phyloP scores from a whole-genome alignment of 35 echinoderm and acorn worm species.

The Nesometra sesokonis region DNA sequence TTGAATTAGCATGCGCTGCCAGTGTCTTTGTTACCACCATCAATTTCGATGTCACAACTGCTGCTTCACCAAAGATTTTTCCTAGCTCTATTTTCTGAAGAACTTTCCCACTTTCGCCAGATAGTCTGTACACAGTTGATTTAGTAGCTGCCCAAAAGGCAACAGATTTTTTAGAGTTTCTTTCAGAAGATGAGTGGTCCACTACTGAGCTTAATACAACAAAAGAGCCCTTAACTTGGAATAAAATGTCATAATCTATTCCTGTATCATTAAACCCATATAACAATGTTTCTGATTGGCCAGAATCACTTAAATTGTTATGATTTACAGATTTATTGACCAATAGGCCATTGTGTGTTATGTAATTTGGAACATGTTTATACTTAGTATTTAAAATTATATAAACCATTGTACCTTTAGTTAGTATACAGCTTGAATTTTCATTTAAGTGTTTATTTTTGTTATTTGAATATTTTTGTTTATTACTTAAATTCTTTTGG shows the following conservation, averaged over 20 bases:
- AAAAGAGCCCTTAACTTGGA: background rate
- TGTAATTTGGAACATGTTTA: background rate
- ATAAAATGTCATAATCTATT: background rate
- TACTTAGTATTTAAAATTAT: background rate
- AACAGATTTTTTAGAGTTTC: background rate
- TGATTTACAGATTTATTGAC: background rate
- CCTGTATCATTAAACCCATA: background rate
- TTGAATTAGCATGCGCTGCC: background rate
- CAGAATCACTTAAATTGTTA: background rate
- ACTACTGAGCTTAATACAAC: background rate
- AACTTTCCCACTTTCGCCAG: background rate
- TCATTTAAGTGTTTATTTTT: background rate
- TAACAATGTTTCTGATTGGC: background rate
- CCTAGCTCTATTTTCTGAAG: background rate
- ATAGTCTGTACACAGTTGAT: background rate
- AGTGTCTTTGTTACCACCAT: background rate
- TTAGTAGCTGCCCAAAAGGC: background rate
- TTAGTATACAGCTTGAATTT: background rate
- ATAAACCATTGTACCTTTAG: background rate
- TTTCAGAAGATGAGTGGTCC: background rate
- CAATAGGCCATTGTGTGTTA: background rate
- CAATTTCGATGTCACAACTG: background rate
- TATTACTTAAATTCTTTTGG: background rate
- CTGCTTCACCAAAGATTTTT: background rate
- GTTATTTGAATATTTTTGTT: background rate